These are phyloP conservation scores for Rhyzopertha dominica DNA, from an alignment of 1,140 invertebrate species.

Conservation along the genomic window DNA sequence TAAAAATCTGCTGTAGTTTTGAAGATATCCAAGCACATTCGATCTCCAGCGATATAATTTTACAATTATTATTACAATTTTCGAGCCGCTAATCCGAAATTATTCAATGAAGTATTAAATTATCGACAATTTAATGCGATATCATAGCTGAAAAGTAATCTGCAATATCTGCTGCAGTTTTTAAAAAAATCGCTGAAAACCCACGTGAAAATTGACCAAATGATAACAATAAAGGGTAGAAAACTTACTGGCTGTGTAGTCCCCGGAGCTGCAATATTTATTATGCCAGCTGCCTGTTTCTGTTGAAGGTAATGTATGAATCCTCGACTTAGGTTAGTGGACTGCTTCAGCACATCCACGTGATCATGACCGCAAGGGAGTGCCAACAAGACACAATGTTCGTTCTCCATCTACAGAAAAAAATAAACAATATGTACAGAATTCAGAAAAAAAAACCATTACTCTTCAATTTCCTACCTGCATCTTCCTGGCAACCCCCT, in stretches of 20 bases:
- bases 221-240: constrained; percentile 6
- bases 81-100: too few species aligned
- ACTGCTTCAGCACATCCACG: constrained; percentile 88
- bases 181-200: too few species aligned
- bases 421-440: constrained; percentile 8
- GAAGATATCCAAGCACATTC: too few species aligned
- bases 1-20: too few species aligned
- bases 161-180: too few species aligned
- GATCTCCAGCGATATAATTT: too few species aligned
- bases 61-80: too few species aligned
- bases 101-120: too few species aligned
- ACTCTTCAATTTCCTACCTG: constrained; percentile 59
- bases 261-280: constrained; percentile 87
- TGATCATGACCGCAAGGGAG: constrained; percentile 91
- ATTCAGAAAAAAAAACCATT: constrained; percentile 2
- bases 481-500: constrained; percentile 93
- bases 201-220: too few species aligned
- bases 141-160: too few species aligned
- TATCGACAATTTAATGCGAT: too few species aligned
- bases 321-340: constrained; percentile 79
- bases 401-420: constrained; percentile 75
- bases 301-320: constrained; percentile 95
- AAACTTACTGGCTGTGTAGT: constrained; percentile 65
- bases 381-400: constrained; percentile 93
- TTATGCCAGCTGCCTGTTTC: constrained; percentile 96